phyloP scores from a whole-genome alignment of 1,140 invertebrate genomes.

The Drosophila lacertosa region DNA sequence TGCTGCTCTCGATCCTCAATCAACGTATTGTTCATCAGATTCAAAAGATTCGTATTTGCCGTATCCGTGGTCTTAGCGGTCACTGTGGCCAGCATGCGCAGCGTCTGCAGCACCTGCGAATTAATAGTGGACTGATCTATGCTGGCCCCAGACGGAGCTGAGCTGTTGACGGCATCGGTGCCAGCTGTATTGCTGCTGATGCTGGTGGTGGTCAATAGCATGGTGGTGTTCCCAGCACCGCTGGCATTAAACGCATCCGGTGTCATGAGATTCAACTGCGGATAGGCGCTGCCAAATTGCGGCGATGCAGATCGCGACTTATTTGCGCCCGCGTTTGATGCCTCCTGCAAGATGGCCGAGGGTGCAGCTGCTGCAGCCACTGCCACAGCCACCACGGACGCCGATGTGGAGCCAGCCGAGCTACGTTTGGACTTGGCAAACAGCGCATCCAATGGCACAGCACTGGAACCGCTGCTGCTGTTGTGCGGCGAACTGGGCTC shows the following conservation, averaged over 20 bases:
- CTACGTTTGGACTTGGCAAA: slow-evolving; percentile 59
- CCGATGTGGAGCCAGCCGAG: slow-evolving; percentile 31
- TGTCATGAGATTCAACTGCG: slow-evolving; percentile 88
- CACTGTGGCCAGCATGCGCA: slow-evolving; percentile 79
- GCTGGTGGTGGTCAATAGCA: slow-evolving; percentile 43
- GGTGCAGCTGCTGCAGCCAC: slow-evolving; percentile 65
- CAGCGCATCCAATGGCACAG: slow-evolving; percentile 51
- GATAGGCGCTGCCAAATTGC: slow-evolving; percentile 84
- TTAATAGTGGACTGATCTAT: slow-evolving; percentile 55
- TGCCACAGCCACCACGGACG: slow-evolving; percentile 69
- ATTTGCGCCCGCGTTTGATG: not conserved
- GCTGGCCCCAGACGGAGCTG: not conserved
- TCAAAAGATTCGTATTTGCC: slow-evolving; percentile 68
- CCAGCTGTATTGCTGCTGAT: slow-evolving; percentile 25
- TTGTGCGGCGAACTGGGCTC: slow-evolving; percentile 54
- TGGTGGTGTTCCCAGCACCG: slow-evolving; percentile 20
- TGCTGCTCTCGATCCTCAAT: slow-evolving; percentile 81
- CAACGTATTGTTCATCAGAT: slow-evolving; percentile 77
- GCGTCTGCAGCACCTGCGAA: slow-evolving; percentile 75
- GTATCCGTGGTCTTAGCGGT: slow-evolving; percentile 55
- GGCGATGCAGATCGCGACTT: slow-evolving; percentile 69
- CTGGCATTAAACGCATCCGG: slow-evolving; percentile 92
- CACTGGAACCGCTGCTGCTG: slow-evolving; percentile 44
- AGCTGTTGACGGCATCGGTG: slow-evolving; percentile 21
- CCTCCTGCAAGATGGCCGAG: slow-evolving; percentile 49